Percentiles rank a stretch among this genome's conserved stretches.
phyloP scores from a whole-genome alignment of 2,888 invertebrate genomes.

The Hipparchia sbordonii region DNA sequence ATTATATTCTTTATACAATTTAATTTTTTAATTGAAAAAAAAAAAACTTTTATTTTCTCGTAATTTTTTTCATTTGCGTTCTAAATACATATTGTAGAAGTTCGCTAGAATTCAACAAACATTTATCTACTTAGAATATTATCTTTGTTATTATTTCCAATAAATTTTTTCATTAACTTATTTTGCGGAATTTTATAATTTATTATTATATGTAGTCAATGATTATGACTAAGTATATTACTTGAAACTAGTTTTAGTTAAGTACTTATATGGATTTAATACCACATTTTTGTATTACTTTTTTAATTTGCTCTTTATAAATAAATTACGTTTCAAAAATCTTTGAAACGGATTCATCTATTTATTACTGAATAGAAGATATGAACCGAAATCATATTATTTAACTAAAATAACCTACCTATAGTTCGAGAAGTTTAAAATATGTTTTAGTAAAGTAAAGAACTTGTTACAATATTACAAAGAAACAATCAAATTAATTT shows the following conservation, averaged over 20 bases:
- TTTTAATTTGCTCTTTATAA: background rate
- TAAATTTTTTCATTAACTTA: background rate
- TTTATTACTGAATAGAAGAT: background rate
- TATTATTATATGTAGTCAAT: no score
- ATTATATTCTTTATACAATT: background rate
- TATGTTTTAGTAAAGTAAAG: background rate
- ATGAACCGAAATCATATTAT: background rate
- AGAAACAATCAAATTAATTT: constrained; percentile 71
- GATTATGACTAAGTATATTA: background rate
- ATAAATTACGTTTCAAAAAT: no score
- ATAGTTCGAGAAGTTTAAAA: background rate
- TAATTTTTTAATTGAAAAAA: no score
- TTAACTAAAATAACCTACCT: no score
- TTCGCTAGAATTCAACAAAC: background rate
- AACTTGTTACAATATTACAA: constrained; percentile 46
- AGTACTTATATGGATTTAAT: background rate
- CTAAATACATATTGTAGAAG: no score
- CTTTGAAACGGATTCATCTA: background rate
- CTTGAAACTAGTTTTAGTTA: background rate
- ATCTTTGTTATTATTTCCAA: background rate
- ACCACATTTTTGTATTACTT: no score
- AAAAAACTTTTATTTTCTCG: no score
- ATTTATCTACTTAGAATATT: background rate
- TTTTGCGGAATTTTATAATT: background rate
- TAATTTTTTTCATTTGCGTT: background rate